Conservation (phyloP, 2,797 vertebrate species). For the Pangasius sanitwongsei region DNA sequence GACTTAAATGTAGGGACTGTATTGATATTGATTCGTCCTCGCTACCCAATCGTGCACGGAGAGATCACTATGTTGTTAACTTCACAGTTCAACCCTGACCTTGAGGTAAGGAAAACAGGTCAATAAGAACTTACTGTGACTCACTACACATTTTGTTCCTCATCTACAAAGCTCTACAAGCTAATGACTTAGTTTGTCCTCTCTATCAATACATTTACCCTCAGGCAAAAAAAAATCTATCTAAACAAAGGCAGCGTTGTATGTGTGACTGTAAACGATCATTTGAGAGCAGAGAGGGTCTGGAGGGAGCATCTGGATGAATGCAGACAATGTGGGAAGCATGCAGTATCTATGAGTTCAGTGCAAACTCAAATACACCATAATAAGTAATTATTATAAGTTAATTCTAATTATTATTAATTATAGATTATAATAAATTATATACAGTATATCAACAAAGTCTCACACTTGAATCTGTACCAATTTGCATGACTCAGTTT, state of each 20-base stretch:
- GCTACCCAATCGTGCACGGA: slow-evolving; percentile 24
- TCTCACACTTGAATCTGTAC: not conserved
- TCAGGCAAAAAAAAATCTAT: slow-evolving; percentile 30
- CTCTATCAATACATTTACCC: slow-evolving; percentile 45
- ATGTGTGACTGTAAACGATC: slow-evolving; percentile 46
- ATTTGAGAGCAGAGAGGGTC: slow-evolving; percentile 1
- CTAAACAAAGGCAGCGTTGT: slow-evolving; percentile 31
- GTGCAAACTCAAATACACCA: not conserved
- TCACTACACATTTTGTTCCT: slow-evolving; percentile 40
- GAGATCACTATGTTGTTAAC: slow-evolving; percentile 27
- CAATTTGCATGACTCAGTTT: not conserved
- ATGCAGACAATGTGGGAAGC: not conserved
- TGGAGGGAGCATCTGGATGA: not conserved
- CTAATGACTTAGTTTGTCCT: slow-evolving; percentile 41
- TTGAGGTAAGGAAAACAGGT: slow-evolving; percentile 57
- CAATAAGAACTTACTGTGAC: slow-evolving; percentile 53
- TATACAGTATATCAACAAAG: not conserved
- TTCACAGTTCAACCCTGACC: slow-evolving; percentile 49
- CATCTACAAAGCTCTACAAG: slow-evolving; percentile 38
- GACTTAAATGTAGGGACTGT: not conserved
- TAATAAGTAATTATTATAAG: not conserved
- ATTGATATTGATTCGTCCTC: slow-evolving; percentile 31
- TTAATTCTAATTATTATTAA: too few relatives aligned
- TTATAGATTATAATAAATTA: not conserved
- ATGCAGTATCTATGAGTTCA: not conserved